phyloP scores from a whole-genome alignment of 2,113 vertebrate genomes.

The Plectropomus leopardus region DNA sequence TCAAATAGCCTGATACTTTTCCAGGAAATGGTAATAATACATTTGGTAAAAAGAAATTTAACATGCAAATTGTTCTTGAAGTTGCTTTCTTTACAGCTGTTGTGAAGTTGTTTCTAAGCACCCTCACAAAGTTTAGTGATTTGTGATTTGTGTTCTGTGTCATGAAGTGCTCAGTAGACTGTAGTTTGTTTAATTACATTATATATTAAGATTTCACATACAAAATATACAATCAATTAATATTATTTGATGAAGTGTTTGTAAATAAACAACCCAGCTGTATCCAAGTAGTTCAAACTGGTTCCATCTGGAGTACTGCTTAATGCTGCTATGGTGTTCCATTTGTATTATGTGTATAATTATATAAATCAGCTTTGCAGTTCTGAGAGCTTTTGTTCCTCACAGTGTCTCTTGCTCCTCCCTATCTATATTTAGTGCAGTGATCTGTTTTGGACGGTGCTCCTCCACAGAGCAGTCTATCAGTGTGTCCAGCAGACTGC shows the following conservation, averaged over 20 bases:
- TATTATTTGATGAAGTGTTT: not conserved
- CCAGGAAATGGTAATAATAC: too few relatives aligned
- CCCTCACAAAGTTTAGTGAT: too few relatives aligned
- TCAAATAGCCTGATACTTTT: too few relatives aligned
- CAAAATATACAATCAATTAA: not conserved
- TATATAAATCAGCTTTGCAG: not conserved
- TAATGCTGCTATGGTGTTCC: not conserved
- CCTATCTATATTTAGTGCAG: not conserved
- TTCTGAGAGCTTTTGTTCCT: not conserved
- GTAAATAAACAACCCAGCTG: not conserved
- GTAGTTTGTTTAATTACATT: too few relatives aligned
- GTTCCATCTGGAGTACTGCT: not conserved
- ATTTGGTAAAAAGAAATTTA: too few relatives aligned
- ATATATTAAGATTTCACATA: too few relatives aligned
- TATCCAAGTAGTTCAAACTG: not conserved
- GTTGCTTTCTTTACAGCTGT: too few relatives aligned
- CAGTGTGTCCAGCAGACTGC: constrained; percentile 54
- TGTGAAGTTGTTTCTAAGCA: too few relatives aligned
- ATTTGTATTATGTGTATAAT: not conserved
- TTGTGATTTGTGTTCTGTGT: too few relatives aligned
- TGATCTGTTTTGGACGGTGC: not conserved
- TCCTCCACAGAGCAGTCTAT: not conserved
- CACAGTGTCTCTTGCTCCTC: not conserved
- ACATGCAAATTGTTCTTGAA: too few relatives aligned
- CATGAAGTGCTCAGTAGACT: too few relatives aligned